Evolutionary conservation across 1,140 invertebrate genomes (phyloP).

Genomic region (Mamestra configurata): DNA sequence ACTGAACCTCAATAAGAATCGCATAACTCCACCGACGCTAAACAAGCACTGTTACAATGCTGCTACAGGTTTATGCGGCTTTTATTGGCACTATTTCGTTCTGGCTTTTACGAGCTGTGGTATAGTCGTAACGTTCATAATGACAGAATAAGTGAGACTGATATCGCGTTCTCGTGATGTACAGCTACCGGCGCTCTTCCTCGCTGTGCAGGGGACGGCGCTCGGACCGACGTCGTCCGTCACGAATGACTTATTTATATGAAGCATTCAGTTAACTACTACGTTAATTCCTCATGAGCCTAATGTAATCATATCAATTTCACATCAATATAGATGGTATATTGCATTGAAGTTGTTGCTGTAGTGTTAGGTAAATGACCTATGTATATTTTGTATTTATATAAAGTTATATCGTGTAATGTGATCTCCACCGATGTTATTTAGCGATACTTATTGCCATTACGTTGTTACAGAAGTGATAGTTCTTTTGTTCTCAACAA

Average conservation of each 20-base stretch:
- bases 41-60: conserved; percentile 44
- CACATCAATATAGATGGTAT: conserved; percentile 84
- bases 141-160: conserved; percentile 87
- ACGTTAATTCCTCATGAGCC: conserved; percentile 77
- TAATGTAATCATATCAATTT: conserved; percentile 81
- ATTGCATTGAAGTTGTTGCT: conserved; percentile 85
- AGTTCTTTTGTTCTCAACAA: conserved; percentile 76
- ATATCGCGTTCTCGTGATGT: conserved; percentile 83
- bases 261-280: conserved; percentile 78
- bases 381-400: conserved; percentile 88
- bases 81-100: conserved; percentile 65
- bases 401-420: conserved; percentile 86
- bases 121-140: conserved; percentile 80
- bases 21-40: conserved; percentile 60
- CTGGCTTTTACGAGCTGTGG: conserved; percentile 70
- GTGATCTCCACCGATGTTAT: conserved; percentile 88
- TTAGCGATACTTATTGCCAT: conserved; percentile 87
- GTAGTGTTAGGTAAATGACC: conserved; percentile 78
- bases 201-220: conserved; percentile 22
- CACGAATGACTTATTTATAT: conserved; percentile 64
- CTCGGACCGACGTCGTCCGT: conserved; percentile 43
- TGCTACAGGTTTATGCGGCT: conserved; percentile 64
- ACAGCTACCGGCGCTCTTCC: conserved; percentile 54
- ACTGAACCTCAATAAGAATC: conserved; percentile 64
- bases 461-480: conserved; percentile 81